Percentiles rank a stretch among this genome's conserved stretches.
phyloP scores from a whole-genome alignment of 2,888 invertebrate species.

The Papilio gigon region DNA sequence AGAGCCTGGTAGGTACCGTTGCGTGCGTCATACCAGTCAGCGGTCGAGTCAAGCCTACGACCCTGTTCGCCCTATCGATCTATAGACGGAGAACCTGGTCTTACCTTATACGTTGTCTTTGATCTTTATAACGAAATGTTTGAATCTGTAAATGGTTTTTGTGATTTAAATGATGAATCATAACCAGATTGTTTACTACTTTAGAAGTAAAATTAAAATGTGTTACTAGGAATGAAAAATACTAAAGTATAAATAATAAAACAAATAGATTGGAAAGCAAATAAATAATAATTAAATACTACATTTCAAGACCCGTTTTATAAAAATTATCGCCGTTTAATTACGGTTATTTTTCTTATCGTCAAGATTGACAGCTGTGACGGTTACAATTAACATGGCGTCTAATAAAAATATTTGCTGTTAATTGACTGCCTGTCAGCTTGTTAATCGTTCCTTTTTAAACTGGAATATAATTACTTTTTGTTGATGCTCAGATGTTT shows the following conservation, averaged over 20 bases:
- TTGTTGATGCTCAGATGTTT: constrained; percentile 49
- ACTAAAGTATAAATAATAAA: too few relatives aligned
- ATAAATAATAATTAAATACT: background rate
- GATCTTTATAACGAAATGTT: constrained; percentile 15
- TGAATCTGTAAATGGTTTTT: constrained; percentile 21
- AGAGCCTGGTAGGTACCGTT: constrained; percentile 72
- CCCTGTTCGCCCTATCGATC: constrained; percentile 75
- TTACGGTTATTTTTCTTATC: constrained; percentile 15
- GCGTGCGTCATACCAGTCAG: constrained; percentile 62
- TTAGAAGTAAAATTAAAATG: too few relatives aligned
- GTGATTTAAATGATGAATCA: too few relatives aligned
- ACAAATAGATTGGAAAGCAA: background rate
- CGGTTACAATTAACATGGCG: constrained; percentile 38
- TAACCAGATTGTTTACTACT: too few relatives aligned
- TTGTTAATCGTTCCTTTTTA: constrained; percentile 45
- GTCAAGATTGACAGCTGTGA: constrained; percentile 34
- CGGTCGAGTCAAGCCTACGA: constrained; percentile 66
- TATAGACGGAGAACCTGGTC: constrained; percentile 58
- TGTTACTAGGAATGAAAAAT: too few relatives aligned
- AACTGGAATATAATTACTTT: constrained; percentile 49
- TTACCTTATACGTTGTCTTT: constrained; percentile 36
- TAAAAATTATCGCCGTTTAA: constrained; percentile 16
- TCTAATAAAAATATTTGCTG: constrained; percentile 36
- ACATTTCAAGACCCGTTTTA: background rate
- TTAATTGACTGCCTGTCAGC: constrained; percentile 41